Percentiles rank a stretch among this genome's conserved stretches.
phyloP scores from a whole-genome alignment of 2,113 vertebrate species.

The Ornithorhynchus anatinus region DNA sequence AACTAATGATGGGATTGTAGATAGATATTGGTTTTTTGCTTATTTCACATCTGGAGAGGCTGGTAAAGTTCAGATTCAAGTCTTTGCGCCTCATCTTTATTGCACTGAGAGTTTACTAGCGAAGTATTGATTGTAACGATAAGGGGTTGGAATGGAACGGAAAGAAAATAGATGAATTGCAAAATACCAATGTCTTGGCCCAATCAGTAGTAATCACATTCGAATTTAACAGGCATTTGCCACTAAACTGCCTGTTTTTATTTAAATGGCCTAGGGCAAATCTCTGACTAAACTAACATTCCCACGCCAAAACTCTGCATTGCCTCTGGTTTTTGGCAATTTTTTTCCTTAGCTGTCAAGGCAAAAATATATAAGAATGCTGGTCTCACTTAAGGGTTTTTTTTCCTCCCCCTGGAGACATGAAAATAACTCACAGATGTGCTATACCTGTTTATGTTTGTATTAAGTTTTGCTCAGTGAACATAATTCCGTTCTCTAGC shows the following conservation, averaged over 20 bases:
- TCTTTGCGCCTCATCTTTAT: neutral
- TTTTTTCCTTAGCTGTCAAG: conserved; percentile 71
- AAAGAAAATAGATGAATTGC: neutral
- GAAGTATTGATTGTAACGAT: conserved; percentile 36
- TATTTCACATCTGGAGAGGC: too few relatives aligned
- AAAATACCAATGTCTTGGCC: neutral
- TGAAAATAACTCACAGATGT: conserved; percentile 78
- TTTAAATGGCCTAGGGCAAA: conserved; percentile 73
- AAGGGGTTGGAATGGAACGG: conserved; percentile 36
- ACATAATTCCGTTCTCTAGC: conserved; percentile 50
- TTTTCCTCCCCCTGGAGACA: conserved; percentile 68
- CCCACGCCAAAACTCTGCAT: conserved; percentile 75
- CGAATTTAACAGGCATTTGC: conserved; percentile 50
- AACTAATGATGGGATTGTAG: too few relatives aligned
- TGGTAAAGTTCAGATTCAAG: neutral
- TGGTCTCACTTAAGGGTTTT: conserved; percentile 66
- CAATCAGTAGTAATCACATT: neutral
- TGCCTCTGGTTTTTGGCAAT: conserved; percentile 70
- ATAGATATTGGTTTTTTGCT: too few relatives aligned
- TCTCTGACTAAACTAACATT: conserved; percentile 72
- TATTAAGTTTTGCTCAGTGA: conserved; percentile 35
- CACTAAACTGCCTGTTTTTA: conserved; percentile 69
- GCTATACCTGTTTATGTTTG: conserved; percentile 67
- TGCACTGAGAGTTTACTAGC: neutral
- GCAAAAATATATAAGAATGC: conserved; percentile 71